A percentile compares a stretch with the other conserved stretches of the same genome.
These are phyloP conservation scores for Abramis brama DNA, from an alignment of 2,113 vertebrate species.

Conservation along the genomic window DNA sequence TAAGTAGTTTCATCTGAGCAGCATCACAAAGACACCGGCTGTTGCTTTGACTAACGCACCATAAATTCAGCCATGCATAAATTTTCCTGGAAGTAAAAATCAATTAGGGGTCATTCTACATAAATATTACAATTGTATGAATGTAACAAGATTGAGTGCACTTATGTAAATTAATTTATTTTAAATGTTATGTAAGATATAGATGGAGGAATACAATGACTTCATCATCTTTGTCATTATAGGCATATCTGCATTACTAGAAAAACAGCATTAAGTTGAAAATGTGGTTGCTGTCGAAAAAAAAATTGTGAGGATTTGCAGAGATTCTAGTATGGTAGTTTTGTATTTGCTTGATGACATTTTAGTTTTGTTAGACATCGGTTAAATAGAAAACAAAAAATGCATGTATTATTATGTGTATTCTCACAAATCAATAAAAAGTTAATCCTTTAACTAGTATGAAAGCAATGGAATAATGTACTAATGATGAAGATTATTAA, in stretches of 20 bases:
- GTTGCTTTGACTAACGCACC: conserved; percentile 34
- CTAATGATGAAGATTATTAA: background rate
- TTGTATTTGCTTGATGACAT: too few relatives aligned
- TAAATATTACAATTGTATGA: conserved; percentile 5
- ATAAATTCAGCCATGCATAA: background rate
- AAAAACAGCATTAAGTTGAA: background rate
- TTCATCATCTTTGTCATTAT: background rate
- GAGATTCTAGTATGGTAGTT: too few relatives aligned
- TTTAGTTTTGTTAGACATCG: too few relatives aligned
- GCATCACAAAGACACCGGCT: conserved; percentile 6
- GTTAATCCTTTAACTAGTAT: background rate
- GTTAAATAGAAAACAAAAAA: too few relatives aligned
- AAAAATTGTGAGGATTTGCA: too few relatives aligned
- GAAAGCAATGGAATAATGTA: background rate
- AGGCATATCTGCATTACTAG: background rate
- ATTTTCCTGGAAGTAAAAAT: conserved; percentile 27
- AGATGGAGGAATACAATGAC: background rate
- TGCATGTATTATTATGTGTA: too few relatives aligned
- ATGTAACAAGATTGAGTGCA: background rate
- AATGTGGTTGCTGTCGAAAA: too few relatives aligned
- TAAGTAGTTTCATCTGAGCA: conserved; percentile 41
- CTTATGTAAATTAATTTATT: conserved; percentile 4
- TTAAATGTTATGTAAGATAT: conserved; percentile 6
- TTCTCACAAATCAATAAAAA: too few relatives aligned
- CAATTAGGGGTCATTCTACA: conserved; percentile 29